Evolutionary conservation across 2,888 invertebrate species (phyloP), one percentile per base, ranked within the genome.

Genomic region (Antitype chi): DNA sequence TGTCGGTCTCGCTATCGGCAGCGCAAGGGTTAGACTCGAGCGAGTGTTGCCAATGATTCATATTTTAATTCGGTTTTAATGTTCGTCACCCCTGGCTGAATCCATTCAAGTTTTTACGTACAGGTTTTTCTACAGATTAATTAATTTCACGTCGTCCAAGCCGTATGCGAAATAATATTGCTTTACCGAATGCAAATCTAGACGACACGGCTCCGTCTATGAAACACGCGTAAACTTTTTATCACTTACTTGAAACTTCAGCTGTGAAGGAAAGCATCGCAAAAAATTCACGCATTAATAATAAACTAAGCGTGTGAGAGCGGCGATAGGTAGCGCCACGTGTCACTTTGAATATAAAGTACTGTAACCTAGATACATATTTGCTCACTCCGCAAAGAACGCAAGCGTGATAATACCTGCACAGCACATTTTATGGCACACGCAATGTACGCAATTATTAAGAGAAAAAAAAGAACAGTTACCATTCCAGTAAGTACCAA

Each of bases 241-340:
- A 72, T 81, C 66, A 70, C 82, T 81, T 68, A 71, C 73, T 75
- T 70, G 49, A 80, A 86, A 75, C 59, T 84, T 85, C 64, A 70
- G 74, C 68, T 62, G 71, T 59, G 69, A 72, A 69, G 76, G 43
- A 71, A 70, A 85, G 62, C 85, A 74, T 85, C 73, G 74, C 82
- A 81, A 81, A 85, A 82, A 85, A 86, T 72, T 81, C 76, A 85
- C 87, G 87, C 85, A 87, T 85, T 86, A 84, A 84, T 84, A 86
- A 86, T 84, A 80, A 84, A 84, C 84, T 84, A 84, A 84, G 87
- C 84, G 71, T 82, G 83, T 84, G 83, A 66, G 78, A 84, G 71
- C 83, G 71, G 74, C 74, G 83, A 84, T 82, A 82, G 83, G 83
- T 85, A 74, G 66, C 86, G 78, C 83, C 83, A 84, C 83, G 86